Base-by-base conservation (phyloP, 2,888 invertebrate genomes). In the Amiota communis region DNA sequence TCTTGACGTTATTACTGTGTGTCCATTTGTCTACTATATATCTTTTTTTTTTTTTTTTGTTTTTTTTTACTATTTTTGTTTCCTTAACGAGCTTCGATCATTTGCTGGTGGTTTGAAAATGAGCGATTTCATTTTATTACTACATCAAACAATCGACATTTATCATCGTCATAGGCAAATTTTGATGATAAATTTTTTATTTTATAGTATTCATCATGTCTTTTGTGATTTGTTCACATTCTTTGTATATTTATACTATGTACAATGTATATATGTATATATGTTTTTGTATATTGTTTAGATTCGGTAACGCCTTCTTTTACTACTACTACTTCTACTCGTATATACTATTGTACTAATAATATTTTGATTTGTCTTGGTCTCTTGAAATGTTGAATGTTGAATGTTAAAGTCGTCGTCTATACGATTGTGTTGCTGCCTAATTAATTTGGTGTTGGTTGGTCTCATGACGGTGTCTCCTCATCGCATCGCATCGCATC, bases 101-200 rank as follows among this genome's bases (percentile, higher is more conserved):
- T 36, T 36, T 36, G 36, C 36, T 36, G 6, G 36, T 36, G 2
- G 3, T 36, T 36, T 36, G 36, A 36, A 53, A 53, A 53, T 53
- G 53, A 53, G 8, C 13, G 13, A 15, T 53, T 53, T 53, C 53
- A 53, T 53, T 53, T 53, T 53, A 53, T 53, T 53, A 53, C 36
- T 36, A 36, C 36, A 36, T 53, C 53, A 13, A 13, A 15, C 53
- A 53, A 15, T 53, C 53, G 53, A 53, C 53, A 53, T 53, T 53
- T 53, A 53, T 53, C 53, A 53, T 53, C 13, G 53, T 53, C 53
- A 53, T 13, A 53, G 53, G 53, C 53, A 53, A 53, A 53, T 53
- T 53, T 36, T 15, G 15, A 53, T 53, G 53, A 53, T 53, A 53
- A 53, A 53, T 53, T 53, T 53, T 53, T 53, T n/a, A n/a, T 13